Conservation (phyloP, 2,888 invertebrate species). For the Entomobrya multifasciata region DNA sequence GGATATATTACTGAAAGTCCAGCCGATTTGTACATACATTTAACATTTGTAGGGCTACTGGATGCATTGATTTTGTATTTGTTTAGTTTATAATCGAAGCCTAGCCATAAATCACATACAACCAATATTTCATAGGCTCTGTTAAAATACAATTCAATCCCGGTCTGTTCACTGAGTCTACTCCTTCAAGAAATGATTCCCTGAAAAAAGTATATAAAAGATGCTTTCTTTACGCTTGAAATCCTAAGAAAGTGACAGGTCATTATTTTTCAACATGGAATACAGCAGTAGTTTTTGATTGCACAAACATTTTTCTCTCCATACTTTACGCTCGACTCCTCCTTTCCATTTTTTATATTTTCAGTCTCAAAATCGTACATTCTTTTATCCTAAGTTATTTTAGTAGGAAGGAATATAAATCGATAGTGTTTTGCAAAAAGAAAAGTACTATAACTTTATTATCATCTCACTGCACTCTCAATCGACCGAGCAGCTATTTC, state of each 20-base stretch:
- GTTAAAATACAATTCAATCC: too few species aligned
- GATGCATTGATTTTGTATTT: too few species aligned
- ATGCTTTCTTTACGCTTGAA: conserved; percentile 9
- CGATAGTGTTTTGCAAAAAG: background rate
- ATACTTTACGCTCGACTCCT: background rate
- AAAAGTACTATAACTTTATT: background rate
- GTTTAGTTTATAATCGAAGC: too few species aligned
- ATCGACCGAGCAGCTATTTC: background rate
- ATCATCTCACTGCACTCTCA: background rate
- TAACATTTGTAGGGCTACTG: too few species aligned
- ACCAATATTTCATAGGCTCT: background rate
- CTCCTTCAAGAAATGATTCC: background rate
- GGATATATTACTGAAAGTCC: too few species aligned
- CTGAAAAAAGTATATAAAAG: background rate
- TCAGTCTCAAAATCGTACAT: background rate
- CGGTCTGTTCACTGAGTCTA: background rate
- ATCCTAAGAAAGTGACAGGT: conserved; percentile 13
- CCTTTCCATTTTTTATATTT: background rate
- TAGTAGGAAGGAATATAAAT: too few species aligned
- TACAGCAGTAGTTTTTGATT: conserved; percentile 9
- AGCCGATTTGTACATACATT: too few species aligned
- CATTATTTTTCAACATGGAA: conserved; percentile 3
- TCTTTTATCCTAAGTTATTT: background rate
- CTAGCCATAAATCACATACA: conserved; percentile 16
- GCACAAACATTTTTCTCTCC: background rate